Base-by-base conservation (phyloP, 2,888 invertebrate species). In the Ormyrus labotus region DNA sequence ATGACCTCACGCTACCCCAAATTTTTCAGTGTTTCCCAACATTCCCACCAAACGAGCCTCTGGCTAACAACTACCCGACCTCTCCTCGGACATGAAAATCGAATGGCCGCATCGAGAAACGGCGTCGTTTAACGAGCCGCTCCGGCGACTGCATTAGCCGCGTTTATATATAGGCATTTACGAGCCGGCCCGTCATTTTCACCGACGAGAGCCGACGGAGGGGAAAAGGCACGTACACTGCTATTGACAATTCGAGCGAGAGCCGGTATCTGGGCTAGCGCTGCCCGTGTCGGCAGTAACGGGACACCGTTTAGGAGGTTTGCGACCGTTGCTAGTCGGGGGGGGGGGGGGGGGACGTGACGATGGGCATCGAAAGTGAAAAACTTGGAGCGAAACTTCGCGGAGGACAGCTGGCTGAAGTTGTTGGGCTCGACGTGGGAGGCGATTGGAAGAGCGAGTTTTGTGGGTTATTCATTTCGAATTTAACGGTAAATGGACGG, bases 171-270 rank as follows among this genome's bases (percentile, higher is more conserved):
- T 34, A 34, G 34, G 34, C 34, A 34, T 34, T 34, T 34, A 34
- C 34, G 34, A 34, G 34, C 34, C 34, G 34, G 13, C n/a, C 9
- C 45, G 47, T 68, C 75, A 53, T 76, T 68, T 76, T 19, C 61
- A 61, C 53, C 34, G 34, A 4, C 13, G n/a, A n/a, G 57, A 55
- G 13, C 11, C 0, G 53, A 53, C 47, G 10, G 53, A 60, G 65
- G 48, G 70, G 50, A n/a, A 58, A 58, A 73, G 53, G 34, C 60
- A 73, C 73, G 60, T 45, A 48, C 47, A 9, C 53, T 34, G 77
- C 85, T 86, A 88, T 88, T 88, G 88, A 88, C 88, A 89, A 89
- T 89, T 88, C 86, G 87, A 86, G 88, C 87, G 88, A 88, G 88
- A 88, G 86, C 86, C 86, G 88, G 88, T 89, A 89, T 89, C 88